phyloP scores from a whole-genome alignment of 2,797 vertebrate species.

The Epinephelus malabaricus region DNA sequence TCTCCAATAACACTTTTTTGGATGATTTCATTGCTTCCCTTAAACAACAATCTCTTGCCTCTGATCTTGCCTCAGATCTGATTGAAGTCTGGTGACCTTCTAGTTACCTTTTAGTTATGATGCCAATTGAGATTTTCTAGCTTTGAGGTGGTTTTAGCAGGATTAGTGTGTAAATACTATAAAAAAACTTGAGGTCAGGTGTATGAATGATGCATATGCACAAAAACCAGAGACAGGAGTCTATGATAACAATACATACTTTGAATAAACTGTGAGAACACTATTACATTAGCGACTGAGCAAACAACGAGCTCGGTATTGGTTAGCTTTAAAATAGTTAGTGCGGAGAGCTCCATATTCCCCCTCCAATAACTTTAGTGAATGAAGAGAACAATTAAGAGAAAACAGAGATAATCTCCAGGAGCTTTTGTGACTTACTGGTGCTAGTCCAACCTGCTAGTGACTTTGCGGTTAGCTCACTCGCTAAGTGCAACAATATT shows the following conservation, averaged over 20 bases:
- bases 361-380: background rate
- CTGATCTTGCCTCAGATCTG: slow-evolving; percentile 5
- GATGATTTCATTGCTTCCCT: slow-evolving; percentile 18
- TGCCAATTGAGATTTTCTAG: background rate
- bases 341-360: background rate
- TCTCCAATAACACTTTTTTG: slow-evolving; percentile 13
- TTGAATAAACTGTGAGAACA: too few species aligned
- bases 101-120: background rate
- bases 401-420: too few species aligned
- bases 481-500: background rate
- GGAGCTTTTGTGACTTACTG: background rate
- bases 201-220: background rate
- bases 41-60: slow-evolving; percentile 21
- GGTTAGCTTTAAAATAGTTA: background rate
- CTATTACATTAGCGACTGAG: background rate
- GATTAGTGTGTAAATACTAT: background rate
- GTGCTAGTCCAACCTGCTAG: background rate
- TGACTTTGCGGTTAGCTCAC: background rate
- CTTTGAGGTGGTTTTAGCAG: background rate
- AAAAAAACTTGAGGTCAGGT: background rate
- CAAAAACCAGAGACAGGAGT: background rate
- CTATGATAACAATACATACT: too few species aligned
- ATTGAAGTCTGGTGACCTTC: slow-evolving; percentile 7
- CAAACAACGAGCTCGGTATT: background rate
- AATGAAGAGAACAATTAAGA: background rate